Percentiles rank a stretch among this genome's conserved stretches.
These are phyloP conservation scores for Ectemnius cavifrons DNA, from an alignment of 2,888 invertebrate species.

Conservation along the genomic window DNA sequence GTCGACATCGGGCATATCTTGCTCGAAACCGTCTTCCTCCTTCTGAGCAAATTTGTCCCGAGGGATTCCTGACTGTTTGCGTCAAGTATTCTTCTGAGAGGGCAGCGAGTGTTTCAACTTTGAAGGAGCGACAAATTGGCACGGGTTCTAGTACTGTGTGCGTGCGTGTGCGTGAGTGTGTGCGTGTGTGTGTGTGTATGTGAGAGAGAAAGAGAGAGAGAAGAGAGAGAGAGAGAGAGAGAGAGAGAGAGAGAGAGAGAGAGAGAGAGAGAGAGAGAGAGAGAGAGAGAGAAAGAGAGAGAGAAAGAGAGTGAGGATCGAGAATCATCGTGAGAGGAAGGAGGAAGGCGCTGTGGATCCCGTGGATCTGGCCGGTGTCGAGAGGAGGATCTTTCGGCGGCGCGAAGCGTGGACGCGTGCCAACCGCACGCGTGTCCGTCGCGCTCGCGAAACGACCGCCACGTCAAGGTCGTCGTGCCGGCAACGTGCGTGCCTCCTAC, in stretches of 20 bases:
- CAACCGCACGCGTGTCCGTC: constrained; percentile 50
- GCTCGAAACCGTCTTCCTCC: not conserved
- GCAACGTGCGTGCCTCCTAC: constrained; percentile 56
- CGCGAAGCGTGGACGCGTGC: constrained; percentile 57
- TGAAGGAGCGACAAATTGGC: too few relatives aligned
- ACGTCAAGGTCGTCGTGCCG: constrained; percentile 50
- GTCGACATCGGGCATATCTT: constrained; percentile 17
- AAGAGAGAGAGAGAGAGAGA: too few relatives aligned
- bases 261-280: too few relatives aligned
- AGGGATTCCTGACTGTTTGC: not conserved
- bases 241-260: too few relatives aligned
- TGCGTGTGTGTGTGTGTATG: too few relatives aligned
- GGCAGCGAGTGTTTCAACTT: too few relatives aligned
- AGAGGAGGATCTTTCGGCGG: constrained; percentile 53
- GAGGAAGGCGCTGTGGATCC: constrained; percentile 20
- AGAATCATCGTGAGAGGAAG: not conserved
- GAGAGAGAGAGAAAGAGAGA: too few relatives aligned
- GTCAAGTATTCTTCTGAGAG: too few relatives aligned
- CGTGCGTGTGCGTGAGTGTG: too few relatives aligned
- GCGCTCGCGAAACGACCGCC: constrained; percentile 36
- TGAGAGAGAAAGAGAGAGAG: too few relatives aligned
- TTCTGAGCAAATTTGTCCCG: not conserved
- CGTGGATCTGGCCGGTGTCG: constrained; percentile 26
- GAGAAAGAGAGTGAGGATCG: not conserved
- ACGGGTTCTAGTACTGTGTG: too few relatives aligned